phyloP scores from a whole-genome alignment of 1,140 invertebrate species.

The Ceratina calcarata region DNA sequence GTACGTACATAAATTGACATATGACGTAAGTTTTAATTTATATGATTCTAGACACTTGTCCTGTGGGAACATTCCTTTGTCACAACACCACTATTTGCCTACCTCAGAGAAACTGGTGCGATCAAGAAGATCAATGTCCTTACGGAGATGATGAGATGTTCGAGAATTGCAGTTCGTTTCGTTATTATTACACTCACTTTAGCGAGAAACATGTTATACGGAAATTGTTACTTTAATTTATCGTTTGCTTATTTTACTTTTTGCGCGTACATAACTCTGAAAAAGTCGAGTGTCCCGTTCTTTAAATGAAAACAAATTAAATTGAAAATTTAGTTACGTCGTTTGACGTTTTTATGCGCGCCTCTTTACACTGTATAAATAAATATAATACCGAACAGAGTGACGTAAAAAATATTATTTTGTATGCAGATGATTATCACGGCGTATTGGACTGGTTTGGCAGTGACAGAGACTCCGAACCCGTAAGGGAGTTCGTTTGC shows the following conservation, averaged over 20 bases:
- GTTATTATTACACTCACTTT: neutral
- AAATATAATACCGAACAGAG: neutral
- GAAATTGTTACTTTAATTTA: neutral
- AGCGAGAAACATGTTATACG: neutral
- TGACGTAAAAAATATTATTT: slow-evolving; percentile 32
- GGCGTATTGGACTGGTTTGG: slow-evolving; percentile 59
- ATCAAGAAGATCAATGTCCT: slow-evolving; percentile 85
- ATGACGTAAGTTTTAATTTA: neutral
- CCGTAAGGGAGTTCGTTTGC: slow-evolving; percentile 29
- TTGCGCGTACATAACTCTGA: neutral
- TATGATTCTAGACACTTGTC: slow-evolving; percentile 78
- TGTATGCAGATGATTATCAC: slow-evolving; percentile 62
- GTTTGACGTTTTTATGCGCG: neutral
- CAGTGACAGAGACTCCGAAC: slow-evolving; percentile 32
- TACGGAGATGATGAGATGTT: slow-evolving; percentile 84
- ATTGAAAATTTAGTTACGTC: slow-evolving; percentile 24
- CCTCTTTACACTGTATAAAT: neutral
- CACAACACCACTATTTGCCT: slow-evolving; percentile 86
- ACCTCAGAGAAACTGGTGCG: slow-evolving; percentile 84
- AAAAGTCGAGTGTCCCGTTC: neutral
- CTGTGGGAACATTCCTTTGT: slow-evolving; percentile 86
- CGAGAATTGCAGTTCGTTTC: slow-evolving; percentile 71
- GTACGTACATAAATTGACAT: neutral
- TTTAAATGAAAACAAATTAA: slow-evolving; percentile 1
- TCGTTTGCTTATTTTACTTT: neutral